These are phyloP conservation scores for Varanus komodoensis DNA, from an alignment of 2,113 vertebrate species.

Conservation along the genomic window DNA sequence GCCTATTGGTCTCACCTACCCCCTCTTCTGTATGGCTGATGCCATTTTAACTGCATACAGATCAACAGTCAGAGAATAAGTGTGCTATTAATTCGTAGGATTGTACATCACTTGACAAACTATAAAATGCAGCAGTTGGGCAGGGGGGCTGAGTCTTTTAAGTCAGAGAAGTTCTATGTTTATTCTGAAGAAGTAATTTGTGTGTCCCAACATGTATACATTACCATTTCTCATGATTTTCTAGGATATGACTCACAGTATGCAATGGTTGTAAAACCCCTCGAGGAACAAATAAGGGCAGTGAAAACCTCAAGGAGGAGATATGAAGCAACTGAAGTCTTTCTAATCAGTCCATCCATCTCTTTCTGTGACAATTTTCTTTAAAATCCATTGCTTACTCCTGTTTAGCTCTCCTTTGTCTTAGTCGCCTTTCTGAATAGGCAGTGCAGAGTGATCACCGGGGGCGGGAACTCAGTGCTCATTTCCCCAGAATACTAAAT, in stretches of 20 bases:
- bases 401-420: not conserved
- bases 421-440: not conserved
- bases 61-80: not conserved
- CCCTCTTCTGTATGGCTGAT: not conserved
- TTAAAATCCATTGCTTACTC: not conserved
- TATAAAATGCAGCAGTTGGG: not conserved
- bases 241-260: conserved; percentile 25
- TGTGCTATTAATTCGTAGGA: not conserved
- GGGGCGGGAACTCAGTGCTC: not conserved
- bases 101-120: not conserved
- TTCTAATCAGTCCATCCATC: not conserved
- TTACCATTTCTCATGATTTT: not conserved
- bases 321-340: not conserved
- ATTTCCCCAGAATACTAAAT: not conserved
- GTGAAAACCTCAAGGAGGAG: not conserved
- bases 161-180: conserved; percentile 7
- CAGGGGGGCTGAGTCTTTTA: not conserved
- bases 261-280: not conserved
- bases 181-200: not conserved
- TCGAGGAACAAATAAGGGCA: not conserved
- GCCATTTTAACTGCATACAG: not conserved
- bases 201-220: conserved; percentile 17
- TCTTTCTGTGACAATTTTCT: not conserved
- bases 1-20: not conserved
- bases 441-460: not conserved